Conservation (phyloP, 1,140 invertebrate genomes). For the Cherax destructor region DNA sequence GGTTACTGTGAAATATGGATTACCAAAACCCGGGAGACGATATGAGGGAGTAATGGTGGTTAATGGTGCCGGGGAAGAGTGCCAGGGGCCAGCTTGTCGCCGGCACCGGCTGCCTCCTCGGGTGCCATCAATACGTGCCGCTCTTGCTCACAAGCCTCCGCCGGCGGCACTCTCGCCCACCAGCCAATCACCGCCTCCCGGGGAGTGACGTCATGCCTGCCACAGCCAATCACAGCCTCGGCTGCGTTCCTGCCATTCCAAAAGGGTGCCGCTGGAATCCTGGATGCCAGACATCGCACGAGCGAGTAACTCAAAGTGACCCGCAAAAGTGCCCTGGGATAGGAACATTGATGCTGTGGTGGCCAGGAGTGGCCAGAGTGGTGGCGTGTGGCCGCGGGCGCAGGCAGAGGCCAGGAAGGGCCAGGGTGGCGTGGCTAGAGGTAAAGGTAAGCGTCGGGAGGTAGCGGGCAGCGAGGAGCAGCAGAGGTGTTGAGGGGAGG, state of each 20-base stretch:
- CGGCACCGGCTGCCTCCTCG: slow-evolving; percentile 1
- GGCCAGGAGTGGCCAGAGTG: neutral
- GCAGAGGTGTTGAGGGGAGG: slow-evolving; percentile 42
- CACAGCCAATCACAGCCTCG: slow-evolving; percentile 23
- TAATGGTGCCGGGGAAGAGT: neutral
- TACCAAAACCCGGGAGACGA: no score
- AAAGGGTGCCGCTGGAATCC: slow-evolving; percentile 50
- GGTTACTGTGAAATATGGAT: no score
- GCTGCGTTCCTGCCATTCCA: slow-evolving; percentile 42
- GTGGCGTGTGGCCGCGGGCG: neutral
- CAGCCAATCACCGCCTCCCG: slow-evolving; percentile 24
- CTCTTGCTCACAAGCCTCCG: slow-evolving; percentile 46
- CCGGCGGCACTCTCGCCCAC: neutral
- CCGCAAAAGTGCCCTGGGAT: neutral
- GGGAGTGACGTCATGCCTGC: slow-evolving; percentile 32
- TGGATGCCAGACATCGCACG: slow-evolving; percentile 11
- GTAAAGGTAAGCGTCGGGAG: slow-evolving; percentile 6
- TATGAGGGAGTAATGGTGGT: no score
- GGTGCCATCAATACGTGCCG: slow-evolving; percentile 48
- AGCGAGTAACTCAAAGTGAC: slow-evolving; percentile 13
- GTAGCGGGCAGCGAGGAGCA: slow-evolving; percentile 23
- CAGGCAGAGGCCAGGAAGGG: neutral
- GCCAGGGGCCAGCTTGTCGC: slow-evolving; percentile 23
- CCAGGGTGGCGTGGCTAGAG: slow-evolving; percentile 1
- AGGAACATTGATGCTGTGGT: neutral